A percentile compares a stretch with the other conserved stretches of the same genome.
Evolutionary conservation across 2,888 invertebrate genomes (phyloP).

Genomic region (Limnephilus lunatus): DNA sequence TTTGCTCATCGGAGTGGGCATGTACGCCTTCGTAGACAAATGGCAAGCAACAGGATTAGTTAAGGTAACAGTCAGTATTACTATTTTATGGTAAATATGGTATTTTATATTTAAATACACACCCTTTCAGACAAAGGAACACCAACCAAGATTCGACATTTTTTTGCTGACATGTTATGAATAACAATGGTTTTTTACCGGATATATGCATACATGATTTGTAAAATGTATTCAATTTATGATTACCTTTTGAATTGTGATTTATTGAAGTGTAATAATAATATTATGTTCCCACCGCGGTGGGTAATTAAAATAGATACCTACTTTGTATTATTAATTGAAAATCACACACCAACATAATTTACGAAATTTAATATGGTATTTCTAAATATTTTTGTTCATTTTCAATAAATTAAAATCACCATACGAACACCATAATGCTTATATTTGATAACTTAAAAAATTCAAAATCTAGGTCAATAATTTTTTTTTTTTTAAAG

Average conservation of each 20-base stretch:
- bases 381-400: background rate
- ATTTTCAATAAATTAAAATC: background rate
- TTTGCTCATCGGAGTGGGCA: conserved; percentile 89
- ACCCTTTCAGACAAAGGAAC: background rate
- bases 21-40: conserved; percentile 95
- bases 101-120: conserved; percentile 29
- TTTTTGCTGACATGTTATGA: background rate
- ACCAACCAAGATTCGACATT: background rate
- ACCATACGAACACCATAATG: background rate
- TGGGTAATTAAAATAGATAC: background rate
- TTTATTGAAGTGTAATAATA: background rate
- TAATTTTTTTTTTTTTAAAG: background rate
- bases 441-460: background rate
- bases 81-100: conserved; percentile 4
- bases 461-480: background rate
- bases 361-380: background rate
- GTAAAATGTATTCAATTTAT: background rate
- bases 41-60: conserved; percentile 92
- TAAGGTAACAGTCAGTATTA: conserved; percentile 72
- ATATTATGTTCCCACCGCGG: background rate
- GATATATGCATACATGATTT: background rate
- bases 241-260: background rate
- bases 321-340: background rate
- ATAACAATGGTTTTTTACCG: background rate
- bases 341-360: background rate